Evolutionary conservation across 2,113 vertebrate genomes (phyloP).

Genomic region (Uria aalge): DNA sequence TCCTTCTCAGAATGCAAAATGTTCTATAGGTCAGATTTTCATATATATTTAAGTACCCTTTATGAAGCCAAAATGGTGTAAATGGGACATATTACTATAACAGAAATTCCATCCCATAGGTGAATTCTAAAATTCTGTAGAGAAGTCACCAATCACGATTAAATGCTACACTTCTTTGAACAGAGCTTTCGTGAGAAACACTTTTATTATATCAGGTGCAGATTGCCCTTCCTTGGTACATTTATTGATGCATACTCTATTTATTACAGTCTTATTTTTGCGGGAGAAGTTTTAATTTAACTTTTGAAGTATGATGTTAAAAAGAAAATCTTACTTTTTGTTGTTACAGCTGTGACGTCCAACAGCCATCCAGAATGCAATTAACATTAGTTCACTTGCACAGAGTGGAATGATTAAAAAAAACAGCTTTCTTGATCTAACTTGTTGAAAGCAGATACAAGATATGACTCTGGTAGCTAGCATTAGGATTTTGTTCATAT

Average conservation of each 20-base stretch:
- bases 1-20: background rate
- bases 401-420: background rate
- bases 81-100: background rate
- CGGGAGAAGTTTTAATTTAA: conserved; percentile 47
- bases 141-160: background rate
- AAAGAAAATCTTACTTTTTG: conserved; percentile 34
- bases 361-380: background rate
- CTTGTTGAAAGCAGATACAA: background rate
- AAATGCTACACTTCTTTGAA: background rate
- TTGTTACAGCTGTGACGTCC: conserved; percentile 42
- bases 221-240: background rate
- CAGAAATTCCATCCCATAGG: background rate
- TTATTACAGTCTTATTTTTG: conserved; percentile 44
- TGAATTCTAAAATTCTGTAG: background rate
- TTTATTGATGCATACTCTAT: conserved; percentile 25
- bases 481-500: background rate
- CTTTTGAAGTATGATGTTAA: conserved; percentile 36
- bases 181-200: background rate
- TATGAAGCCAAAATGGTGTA: background rate
- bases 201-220: conserved; percentile 56
- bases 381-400: background rate
- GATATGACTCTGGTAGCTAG: background rate
- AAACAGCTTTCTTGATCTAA: background rate
- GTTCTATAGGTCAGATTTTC: background rate
- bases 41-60: background rate